Conservation (phyloP, 2,888 invertebrate genomes). For the Drosophila hamatofila region DNA sequence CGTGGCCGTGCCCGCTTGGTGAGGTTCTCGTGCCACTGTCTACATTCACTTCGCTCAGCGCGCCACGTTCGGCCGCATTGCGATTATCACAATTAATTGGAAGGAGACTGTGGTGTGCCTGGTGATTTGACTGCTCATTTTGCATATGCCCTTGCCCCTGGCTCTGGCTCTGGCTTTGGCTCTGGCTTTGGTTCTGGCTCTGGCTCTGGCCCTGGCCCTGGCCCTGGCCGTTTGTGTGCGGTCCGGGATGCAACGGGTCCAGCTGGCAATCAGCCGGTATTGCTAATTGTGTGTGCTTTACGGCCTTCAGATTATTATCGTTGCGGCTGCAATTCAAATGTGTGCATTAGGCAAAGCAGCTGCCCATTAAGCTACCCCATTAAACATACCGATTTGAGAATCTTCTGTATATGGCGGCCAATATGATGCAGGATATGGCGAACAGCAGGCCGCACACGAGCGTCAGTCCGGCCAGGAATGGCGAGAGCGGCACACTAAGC, state of each 20-base stretch:
- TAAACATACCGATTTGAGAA: slow-evolving; percentile 86
- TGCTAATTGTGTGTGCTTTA: slow-evolving; percentile 85
- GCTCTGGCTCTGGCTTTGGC: background rate
- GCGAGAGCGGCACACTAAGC: slow-evolving; percentile 89
- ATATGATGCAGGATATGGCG: slow-evolving; percentile 91
- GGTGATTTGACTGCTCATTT: slow-evolving; percentile 81
- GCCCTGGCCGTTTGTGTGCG: slow-evolving; percentile 67
- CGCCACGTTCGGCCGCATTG: slow-evolving; percentile 58
- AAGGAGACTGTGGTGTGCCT: slow-evolving; percentile 83
- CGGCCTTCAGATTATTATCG: slow-evolving; percentile 85
- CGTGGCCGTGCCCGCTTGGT: slow-evolving; percentile 52
- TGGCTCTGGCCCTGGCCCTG: slow-evolving; percentile 32
- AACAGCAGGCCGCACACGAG: slow-evolving; percentile 91
- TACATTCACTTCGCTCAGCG: slow-evolving; percentile 83
- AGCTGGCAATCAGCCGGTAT: slow-evolving; percentile 85
- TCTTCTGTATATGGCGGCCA: slow-evolving; percentile 90
- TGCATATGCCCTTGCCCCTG: slow-evolving; percentile 36
- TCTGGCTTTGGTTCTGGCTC: background rate
- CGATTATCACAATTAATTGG: slow-evolving; percentile 82
- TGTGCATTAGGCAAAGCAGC: slow-evolving; percentile 35
- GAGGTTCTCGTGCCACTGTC: slow-evolving; percentile 74
- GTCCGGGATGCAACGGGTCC: slow-evolving; percentile 84
- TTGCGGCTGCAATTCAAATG: slow-evolving; percentile 82
- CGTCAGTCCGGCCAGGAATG: slow-evolving; percentile 91
- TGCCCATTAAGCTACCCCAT: slow-evolving; percentile 19